phyloP scores from a whole-genome alignment of 2,888 invertebrate species.

The Pterobdella sp. region DNA sequence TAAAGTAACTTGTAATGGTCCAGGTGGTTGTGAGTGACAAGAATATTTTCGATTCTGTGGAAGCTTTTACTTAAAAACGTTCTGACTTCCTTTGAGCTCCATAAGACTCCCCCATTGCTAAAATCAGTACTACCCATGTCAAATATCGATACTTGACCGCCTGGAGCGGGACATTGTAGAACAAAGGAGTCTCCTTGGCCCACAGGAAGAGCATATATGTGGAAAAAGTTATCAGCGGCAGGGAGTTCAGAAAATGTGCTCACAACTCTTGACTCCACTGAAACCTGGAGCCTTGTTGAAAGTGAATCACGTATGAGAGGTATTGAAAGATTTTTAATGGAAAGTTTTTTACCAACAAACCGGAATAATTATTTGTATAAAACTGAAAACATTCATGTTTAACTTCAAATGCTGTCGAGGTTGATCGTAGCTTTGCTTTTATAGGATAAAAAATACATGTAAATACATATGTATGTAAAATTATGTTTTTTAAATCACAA shows the following conservation, averaged over 20 bases:
- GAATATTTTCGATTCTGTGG: constrained; percentile 28
- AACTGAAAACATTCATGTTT: neutral
- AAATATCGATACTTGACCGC: constrained; percentile 31
- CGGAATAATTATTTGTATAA: neutral
- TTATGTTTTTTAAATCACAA: no score
- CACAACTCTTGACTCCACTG: neutral
- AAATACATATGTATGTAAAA: no score
- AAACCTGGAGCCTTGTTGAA: neutral
- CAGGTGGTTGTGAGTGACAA: constrained; percentile 36
- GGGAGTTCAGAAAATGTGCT: constrained; percentile 24
- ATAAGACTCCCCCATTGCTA: constrained; percentile 24
- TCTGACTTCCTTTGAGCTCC: constrained; percentile 30
- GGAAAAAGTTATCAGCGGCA: constrained; percentile 31
- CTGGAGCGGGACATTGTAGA: constrained; percentile 34
- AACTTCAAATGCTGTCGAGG: no score
- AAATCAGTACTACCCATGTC: constrained; percentile 34
- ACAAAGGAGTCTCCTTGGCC: constrained; percentile 37
- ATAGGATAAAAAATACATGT: no score
- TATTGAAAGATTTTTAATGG: neutral
- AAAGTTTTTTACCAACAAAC: neutral
- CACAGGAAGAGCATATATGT: constrained; percentile 35
- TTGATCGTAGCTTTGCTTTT: no score
- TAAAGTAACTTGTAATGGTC: constrained; percentile 35
- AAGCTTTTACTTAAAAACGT: constrained; percentile 28
- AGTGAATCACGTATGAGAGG: neutral